A percentile compares a stretch with the other conserved stretches of the same genome.
These are phyloP conservation scores for Acrobasis consociella DNA, from an alignment of 2,888 invertebrate genomes.

Conservation along the genomic window DNA sequence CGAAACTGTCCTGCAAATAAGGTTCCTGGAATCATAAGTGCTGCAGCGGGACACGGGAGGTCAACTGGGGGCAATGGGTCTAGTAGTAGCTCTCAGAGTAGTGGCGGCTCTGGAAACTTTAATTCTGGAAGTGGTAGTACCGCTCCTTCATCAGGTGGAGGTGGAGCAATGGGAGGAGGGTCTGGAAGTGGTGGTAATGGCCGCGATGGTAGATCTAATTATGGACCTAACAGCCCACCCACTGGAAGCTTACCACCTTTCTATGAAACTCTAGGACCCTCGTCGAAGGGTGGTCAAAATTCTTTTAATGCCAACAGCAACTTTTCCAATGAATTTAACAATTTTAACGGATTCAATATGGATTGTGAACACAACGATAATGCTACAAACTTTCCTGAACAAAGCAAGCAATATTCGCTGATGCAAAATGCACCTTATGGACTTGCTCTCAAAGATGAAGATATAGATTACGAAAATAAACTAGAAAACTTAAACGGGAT, in stretches of 20 bases:
- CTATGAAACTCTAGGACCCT: slow-evolving; percentile 88
- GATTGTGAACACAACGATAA: slow-evolving; percentile 89
- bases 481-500: slow-evolving; percentile 86
- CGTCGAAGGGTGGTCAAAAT: slow-evolving; percentile 88
- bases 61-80: slow-evolving; percentile 83
- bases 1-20: slow-evolving; percentile 82
- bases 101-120: slow-evolving; percentile 75
- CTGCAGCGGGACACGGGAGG: slow-evolving; percentile 92
- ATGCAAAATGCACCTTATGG: slow-evolving; percentile 93
- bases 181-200: slow-evolving; percentile 91
- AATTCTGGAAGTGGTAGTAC: slow-evolving; percentile 81
- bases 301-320: slow-evolving; percentile 87
- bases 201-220: slow-evolving; percentile 91
- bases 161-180: slow-evolving; percentile 85
- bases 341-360: slow-evolving; percentile 88
- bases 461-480: slow-evolving; percentile 90
- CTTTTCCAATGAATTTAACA: slow-evolving; percentile 86
- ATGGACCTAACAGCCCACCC: slow-evolving; percentile 94
- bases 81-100: slow-evolving; percentile 77
- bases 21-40: slow-evolving; percentile 85
- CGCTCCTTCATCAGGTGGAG: slow-evolving; percentile 83
- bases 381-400: slow-evolving; percentile 73
- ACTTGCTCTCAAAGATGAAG: slow-evolving; percentile 90
- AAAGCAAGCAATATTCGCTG: slow-evolving; percentile 89
- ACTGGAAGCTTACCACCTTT: slow-evolving; percentile 94